These are phyloP conservation scores for Catagonus wagneri DNA, from an alignment of 2,113 vertebrate genomes.

Conservation along the genomic window DNA sequence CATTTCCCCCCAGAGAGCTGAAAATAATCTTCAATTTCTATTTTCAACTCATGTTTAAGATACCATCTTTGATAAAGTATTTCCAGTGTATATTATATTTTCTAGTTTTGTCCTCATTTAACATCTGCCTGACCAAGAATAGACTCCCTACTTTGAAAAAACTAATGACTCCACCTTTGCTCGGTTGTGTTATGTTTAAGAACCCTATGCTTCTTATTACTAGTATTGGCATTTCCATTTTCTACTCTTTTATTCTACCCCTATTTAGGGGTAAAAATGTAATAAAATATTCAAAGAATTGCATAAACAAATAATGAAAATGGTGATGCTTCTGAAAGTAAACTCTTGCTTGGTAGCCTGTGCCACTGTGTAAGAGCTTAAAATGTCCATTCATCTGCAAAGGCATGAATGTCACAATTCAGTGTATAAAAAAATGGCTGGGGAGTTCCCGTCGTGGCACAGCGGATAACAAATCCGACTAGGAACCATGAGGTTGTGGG, in stretches of 20 bases:
- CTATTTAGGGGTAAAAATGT: not conserved
- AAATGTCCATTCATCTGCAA: constrained; percentile 34
- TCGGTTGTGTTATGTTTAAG: not conserved
- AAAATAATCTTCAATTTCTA: constrained; percentile 28
- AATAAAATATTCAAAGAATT: constrained; percentile 45
- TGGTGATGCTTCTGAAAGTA: constrained; percentile 28
- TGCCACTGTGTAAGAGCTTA: constrained; percentile 9
- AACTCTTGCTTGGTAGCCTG: constrained; percentile 6
- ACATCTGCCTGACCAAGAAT: not conserved
- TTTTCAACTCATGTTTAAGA: constrained; percentile 13
- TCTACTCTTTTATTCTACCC: constrained; percentile 5
- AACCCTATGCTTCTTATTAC: constrained; percentile 38
- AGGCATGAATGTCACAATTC: constrained; percentile 20
- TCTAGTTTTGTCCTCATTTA: constrained; percentile 23
- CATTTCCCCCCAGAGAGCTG: not conserved
- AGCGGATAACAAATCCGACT: no score
- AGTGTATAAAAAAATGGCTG: not conserved
- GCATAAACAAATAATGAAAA: constrained; percentile 32
- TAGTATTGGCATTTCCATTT: not conserved
- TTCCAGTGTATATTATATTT: not conserved
- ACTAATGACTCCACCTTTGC: not conserved
- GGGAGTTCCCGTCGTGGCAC: no score
- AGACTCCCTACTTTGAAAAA: constrained; percentile 8
- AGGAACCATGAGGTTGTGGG: no score
- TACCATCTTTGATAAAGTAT: not conserved